Conservation (phyloP, 2,797 vertebrate species). For the Selene dorsalis region DNA sequence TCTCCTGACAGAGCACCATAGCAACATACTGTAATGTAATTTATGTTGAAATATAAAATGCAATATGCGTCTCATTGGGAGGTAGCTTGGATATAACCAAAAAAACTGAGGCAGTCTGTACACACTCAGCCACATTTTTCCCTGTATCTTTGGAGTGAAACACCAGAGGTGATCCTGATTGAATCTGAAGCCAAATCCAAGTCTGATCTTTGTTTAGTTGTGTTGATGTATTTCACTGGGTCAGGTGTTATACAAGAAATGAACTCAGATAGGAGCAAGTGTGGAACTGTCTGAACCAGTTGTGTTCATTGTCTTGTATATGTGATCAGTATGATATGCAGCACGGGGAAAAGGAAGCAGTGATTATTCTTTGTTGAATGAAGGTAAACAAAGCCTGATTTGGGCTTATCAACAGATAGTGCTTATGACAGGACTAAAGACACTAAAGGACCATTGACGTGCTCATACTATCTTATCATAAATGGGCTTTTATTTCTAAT, state of each 20-base stretch:
- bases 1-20: constrained; percentile 77
- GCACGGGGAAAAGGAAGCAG: constrained; percentile 30
- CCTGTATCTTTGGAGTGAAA: constrained; percentile 49
- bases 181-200: constrained; percentile 70
- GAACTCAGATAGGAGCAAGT: constrained; percentile 55
- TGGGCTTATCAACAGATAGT: constrained; percentile 46
- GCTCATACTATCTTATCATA: constrained; percentile 10
- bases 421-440: constrained; percentile 45
- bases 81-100: constrained; percentile 71
- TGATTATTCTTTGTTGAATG: constrained; percentile 58
- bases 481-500: constrained; percentile 51
- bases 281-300: constrained; percentile 67
- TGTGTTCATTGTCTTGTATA: constrained; percentile 63
- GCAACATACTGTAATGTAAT: constrained; percentile 81
- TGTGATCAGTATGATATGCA: constrained; percentile 50
- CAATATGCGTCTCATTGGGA: constrained; percentile 77
- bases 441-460: constrained; percentile 26
- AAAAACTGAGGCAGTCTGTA: constrained; percentile 58
- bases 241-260: constrained; percentile 72
- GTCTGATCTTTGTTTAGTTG: constrained; percentile 76
- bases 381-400: constrained; percentile 41
- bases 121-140: constrained; percentile 42
- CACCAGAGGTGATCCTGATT: constrained; percentile 73
- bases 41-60: constrained; percentile 85
- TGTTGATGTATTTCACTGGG: constrained; percentile 68